Percentiles rank a stretch among this genome's conserved stretches.
phyloP scores from a whole-genome alignment of 2,113 vertebrate genomes.

The Campylorhamphus procurvoides region DNA sequence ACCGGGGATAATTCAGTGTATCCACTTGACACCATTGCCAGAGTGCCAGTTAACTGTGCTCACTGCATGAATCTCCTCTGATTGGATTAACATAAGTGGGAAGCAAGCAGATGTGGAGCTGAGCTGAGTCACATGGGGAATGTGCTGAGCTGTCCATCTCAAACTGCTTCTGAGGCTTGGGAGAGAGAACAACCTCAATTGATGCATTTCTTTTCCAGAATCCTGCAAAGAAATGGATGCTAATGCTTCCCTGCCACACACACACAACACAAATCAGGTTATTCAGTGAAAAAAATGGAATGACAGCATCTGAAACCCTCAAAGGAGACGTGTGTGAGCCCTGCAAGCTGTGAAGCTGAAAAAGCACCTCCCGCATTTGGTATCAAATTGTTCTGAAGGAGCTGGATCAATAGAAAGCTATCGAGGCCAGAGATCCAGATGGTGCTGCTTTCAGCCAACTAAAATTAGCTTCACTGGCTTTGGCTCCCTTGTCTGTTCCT shows the following conservation, averaged over 20 bases:
- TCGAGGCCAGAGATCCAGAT: conserved; percentile 67
- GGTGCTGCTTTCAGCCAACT: conserved; percentile 52
- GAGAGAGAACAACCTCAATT: neutral
- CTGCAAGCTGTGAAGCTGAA: neutral
- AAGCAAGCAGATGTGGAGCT: neutral
- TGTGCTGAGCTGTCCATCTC: neutral
- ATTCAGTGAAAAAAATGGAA: neutral
- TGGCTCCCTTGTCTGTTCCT: conserved; percentile 50
- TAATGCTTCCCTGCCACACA: neutral
- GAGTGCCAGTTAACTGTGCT: neutral
- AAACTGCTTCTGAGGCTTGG: neutral
- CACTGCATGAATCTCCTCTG: neutral
- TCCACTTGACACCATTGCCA: neutral
- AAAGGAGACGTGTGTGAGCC: neutral
- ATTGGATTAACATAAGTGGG: neutral
- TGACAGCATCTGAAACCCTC: neutral
- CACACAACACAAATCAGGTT: neutral
- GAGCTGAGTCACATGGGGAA: neutral
- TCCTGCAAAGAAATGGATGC: neutral
- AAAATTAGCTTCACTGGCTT: conserved; percentile 56
- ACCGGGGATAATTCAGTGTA: neutral
- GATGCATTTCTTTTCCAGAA: neutral
- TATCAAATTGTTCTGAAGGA: conserved; percentile 13
- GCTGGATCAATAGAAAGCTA: conserved; percentile 62
- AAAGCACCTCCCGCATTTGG: neutral